phyloP scores from a whole-genome alignment of 2,113 vertebrate genomes.

The Lota lota region DNA sequence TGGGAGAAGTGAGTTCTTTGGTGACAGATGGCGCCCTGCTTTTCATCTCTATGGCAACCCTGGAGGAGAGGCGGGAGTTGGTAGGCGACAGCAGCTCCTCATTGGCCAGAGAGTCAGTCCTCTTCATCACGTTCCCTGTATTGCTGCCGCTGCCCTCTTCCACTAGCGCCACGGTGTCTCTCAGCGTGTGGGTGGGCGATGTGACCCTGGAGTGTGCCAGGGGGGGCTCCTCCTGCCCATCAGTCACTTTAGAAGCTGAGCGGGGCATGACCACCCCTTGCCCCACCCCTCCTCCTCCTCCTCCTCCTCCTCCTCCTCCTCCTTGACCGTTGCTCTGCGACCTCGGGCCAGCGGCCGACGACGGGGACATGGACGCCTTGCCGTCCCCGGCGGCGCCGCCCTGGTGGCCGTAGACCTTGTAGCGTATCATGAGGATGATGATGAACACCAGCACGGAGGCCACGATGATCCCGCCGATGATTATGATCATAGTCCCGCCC shows the following conservation, averaged over 20 bases:
- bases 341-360: slow-evolving; percentile 74
- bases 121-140: slow-evolving; percentile 49
- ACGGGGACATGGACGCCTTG: slow-evolving; percentile 65
- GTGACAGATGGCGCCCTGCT: slow-evolving; percentile 62
- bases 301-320: slow-evolving; percentile 14
- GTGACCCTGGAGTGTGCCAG: slow-evolving; percentile 44
- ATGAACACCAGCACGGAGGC: slow-evolving; percentile 93
- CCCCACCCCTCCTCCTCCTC: slow-evolving; percentile 12
- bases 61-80: slow-evolving; percentile 66
- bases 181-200: slow-evolving; percentile 59
- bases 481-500: slow-evolving; percentile 95
- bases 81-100: slow-evolving; percentile 69
- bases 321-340: slow-evolving; percentile 73
- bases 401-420: slow-evolving; percentile 87
- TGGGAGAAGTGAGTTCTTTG: slow-evolving; percentile 68
- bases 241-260: slow-evolving; percentile 68
- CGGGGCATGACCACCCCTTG: slow-evolving; percentile 64
- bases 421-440: slow-evolving; percentile 90
- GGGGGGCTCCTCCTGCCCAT: slow-evolving; percentile 65
- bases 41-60: slow-evolving; percentile 75
- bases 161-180: slow-evolving; percentile 72
- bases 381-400: slow-evolving; percentile 59
- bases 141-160: slow-evolving; percentile 55
- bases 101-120: slow-evolving; percentile 58
- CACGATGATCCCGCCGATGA: slow-evolving; percentile 92